These are phyloP conservation scores for Achroia grisella DNA, from an alignment of 1,140 invertebrate species.

Conservation along the genomic window DNA sequence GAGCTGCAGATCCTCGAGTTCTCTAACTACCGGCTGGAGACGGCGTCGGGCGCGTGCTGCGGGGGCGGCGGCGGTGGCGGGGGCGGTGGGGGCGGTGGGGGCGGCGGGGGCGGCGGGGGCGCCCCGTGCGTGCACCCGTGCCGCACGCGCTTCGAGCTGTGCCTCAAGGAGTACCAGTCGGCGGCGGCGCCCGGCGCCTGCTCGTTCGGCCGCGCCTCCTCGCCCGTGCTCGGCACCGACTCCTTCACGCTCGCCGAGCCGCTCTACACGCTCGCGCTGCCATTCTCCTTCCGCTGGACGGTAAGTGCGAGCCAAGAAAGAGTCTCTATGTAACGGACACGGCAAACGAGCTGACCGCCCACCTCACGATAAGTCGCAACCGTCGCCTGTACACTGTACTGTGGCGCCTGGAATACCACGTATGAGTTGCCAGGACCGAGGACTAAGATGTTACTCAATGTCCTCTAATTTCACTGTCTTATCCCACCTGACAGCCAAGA, in stretches of 20 bases:
- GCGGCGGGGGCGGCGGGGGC: slow-evolving; percentile 78
- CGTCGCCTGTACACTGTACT: too few relatives aligned
- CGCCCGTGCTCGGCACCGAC: slow-evolving; percentile 87
- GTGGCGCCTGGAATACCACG: too few relatives aligned
- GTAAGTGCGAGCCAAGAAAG: slow-evolving; percentile 78
- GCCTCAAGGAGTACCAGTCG: slow-evolving; percentile 94
- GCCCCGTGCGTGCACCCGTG: slow-evolving; percentile 78
- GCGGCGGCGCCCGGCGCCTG: slow-evolving; percentile 88
- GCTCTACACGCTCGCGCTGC: slow-evolving; percentile 84
- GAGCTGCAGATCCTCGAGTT: slow-evolving; percentile 93
- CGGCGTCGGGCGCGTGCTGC: slow-evolving; percentile 88
- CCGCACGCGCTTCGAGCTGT: slow-evolving; percentile 89
- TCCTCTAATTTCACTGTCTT: too few relatives aligned
- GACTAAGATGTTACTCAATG: too few relatives aligned
- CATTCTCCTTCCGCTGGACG: slow-evolving; percentile 93
- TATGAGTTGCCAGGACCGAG: too few relatives aligned
- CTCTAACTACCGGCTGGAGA: slow-evolving; percentile 87
- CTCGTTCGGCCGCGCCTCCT: slow-evolving; percentile 92
- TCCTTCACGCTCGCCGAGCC: slow-evolving; percentile 90
- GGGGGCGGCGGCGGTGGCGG: slow-evolving; percentile 74
- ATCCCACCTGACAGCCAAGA: too few relatives aligned
- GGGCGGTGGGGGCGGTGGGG: slow-evolving; percentile 81
- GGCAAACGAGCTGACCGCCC: too few relatives aligned
- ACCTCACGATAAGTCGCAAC: too few relatives aligned
- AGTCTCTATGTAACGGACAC: too few relatives aligned